Evolutionary conservation across 2,113 vertebrate species (phyloP).

Genomic region (Mirza zaza): DNA sequence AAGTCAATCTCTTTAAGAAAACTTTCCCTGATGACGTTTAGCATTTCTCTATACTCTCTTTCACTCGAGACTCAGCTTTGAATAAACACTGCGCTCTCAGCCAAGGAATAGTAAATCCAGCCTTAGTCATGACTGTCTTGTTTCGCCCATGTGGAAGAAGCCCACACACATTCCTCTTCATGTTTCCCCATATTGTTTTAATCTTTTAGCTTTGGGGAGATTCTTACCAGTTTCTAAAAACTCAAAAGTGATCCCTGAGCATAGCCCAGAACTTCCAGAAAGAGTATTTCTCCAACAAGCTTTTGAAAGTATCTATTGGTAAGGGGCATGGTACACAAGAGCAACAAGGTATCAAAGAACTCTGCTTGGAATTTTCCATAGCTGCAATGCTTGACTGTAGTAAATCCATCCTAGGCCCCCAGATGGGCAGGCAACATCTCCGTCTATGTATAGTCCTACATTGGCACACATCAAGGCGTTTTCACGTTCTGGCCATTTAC

Average conservation of each 20-base stretch:
- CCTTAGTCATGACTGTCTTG: neutral
- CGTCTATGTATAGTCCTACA: accelerated
- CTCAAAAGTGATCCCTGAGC: neutral
- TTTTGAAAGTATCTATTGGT: neutral
- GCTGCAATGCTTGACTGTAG: neutral
- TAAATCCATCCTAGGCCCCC: neutral
- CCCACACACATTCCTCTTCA: neutral
- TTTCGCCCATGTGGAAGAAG: neutral
- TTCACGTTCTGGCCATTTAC: neutral
- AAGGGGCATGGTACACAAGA: neutral
- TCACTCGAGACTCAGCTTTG: neutral
- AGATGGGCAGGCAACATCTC: neutral
- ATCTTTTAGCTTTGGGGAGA: neutral
- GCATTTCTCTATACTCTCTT: neutral
- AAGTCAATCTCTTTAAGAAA: neutral
- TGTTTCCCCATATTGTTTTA: neutral
- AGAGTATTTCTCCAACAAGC: neutral
- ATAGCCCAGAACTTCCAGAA: neutral
- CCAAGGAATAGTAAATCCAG: neutral
- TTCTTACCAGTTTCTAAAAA: neutral
- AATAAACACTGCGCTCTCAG: neutral
- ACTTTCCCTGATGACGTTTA: neutral
- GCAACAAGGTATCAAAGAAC: neutral
- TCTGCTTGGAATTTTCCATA: neutral
- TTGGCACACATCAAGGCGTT: too few species aligned